Conservation (phyloP, 2,113 vertebrate species). For the Phalacrocorax pelagicus region DNA sequence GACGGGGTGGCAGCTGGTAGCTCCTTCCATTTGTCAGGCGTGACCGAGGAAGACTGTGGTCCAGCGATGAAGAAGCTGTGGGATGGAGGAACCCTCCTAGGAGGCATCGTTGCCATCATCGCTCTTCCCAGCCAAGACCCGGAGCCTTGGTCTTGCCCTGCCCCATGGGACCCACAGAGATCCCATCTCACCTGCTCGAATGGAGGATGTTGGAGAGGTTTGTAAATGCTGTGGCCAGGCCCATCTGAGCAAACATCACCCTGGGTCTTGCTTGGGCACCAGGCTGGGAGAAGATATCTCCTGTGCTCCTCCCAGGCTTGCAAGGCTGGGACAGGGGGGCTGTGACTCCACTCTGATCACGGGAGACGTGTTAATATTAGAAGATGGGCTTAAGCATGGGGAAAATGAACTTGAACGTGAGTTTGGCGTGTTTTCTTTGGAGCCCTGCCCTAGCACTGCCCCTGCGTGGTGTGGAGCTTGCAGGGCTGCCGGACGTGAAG, state of each 20-base stretch:
- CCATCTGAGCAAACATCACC: not conserved
- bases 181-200: not conserved
- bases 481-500: not conserved
- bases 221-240: not conserved
- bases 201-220: not conserved
- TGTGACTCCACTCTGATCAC: accelerated
- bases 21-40: not conserved
- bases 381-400: not conserved
- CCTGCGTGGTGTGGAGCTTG: not conserved
- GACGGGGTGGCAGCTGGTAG: accelerated
- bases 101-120: not conserved
- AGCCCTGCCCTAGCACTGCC: not conserved
- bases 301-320: not conserved
- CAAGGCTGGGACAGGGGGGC: not conserved
- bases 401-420: not conserved
- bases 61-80: not conserved
- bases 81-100: not conserved
- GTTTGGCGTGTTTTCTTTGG: not conserved
- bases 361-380: not conserved
- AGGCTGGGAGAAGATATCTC: not conserved
- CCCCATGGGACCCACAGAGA: not conserved
- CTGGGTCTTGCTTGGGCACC: not conserved
- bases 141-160: not conserved
- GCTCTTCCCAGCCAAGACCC: not conserved
- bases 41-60: accelerated